Evolutionary conservation across 2,797 vertebrate genomes (phyloP), one percentile per base, ranked within the genome.

Genomic region (Sylvia borin): DNA sequence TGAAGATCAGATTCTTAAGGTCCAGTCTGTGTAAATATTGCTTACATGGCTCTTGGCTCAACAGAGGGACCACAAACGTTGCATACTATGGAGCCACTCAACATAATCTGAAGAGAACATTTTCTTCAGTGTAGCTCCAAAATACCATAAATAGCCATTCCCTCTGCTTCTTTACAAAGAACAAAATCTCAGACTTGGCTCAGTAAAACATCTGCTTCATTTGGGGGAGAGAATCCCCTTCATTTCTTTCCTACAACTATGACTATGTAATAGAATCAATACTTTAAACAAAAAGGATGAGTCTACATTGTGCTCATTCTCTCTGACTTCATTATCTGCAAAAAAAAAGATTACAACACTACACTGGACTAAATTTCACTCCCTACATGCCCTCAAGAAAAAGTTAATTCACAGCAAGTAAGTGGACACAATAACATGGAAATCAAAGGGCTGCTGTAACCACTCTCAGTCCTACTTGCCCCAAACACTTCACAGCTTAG

Each of bases 141-240:
- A 95, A 90, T 62, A 88, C 95, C 96, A 97, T 97, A 97, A 96
- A 97, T 94, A 97, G 95, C 53, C 95, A 96, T 96, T 85, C 77
- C 31, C 84, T 85, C 74, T 82, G 53, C 74, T 79, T 94, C 77
- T 38, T 95, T 54, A 73, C 64, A 93, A 93, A 94, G 83, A 74
- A 75, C 54, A 84, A 90, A 77, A 95, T 95, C 71, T 92, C 74
- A 76, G 71, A 64, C 76, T 94, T 95, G 66, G 85, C 90, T 93
- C 73, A 66, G 40, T 88, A 81, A 65, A 78, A 70, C 7, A 86
- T 94, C 26, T 92, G 60, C 48, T 76, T 93, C 83, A 79, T 53
- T 91, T 84, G 42, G 57, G 82, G 88, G 60, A 92, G 36, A 92
- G 36, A 93, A 94, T 73, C 90, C 83, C 85, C 94, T 85, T 88